These are phyloP conservation scores for Antheraea pernyi DNA, from an alignment of 1,140 invertebrate species.

Conservation along the genomic window DNA sequence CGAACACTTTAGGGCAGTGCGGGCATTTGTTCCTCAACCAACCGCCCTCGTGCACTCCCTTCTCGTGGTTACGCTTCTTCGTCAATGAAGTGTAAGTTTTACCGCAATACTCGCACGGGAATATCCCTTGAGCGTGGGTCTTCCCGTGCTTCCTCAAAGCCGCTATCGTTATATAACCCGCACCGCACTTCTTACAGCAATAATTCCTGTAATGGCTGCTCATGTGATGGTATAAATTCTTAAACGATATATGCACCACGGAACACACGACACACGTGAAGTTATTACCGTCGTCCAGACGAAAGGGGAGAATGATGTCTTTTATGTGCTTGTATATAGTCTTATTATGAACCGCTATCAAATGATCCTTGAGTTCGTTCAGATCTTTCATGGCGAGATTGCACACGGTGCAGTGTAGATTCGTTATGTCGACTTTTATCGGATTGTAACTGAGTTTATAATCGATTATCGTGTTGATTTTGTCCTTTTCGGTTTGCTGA, in stretches of 20 bases:
- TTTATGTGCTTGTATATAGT: conserved; percentile 65
- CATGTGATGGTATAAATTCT: conserved; percentile 71
- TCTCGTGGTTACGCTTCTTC: conserved; percentile 68
- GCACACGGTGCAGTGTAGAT: conserved; percentile 58
- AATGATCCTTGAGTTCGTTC: conserved; percentile 58
- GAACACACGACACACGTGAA: conserved; percentile 67
- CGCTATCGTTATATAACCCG: conserved; percentile 66
- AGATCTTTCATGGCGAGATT: conserved; percentile 52
- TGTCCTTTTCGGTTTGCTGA: conserved; percentile 57
- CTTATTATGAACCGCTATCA: conserved; percentile 51
- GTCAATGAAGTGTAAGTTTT: conserved; percentile 63
- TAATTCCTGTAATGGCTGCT: conserved; percentile 73
- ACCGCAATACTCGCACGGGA: conserved; percentile 62
- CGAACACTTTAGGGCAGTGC: conserved; percentile 72
- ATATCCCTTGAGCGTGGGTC: conserved; percentile 66
- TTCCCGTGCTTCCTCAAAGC: conserved; percentile 65
- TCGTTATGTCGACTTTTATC: conserved; percentile 68
- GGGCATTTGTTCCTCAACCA: conserved; percentile 75
- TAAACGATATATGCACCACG: conserved; percentile 64
- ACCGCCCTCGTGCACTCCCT: conserved; percentile 62
- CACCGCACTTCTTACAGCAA: conserved; percentile 68
- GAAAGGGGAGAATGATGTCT: conserved; percentile 68
- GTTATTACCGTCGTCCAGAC: conserved; percentile 58
- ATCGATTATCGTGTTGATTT: conserved; percentile 67
- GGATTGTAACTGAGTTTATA: conserved; percentile 73